phyloP scores from a whole-genome alignment of 2,797 vertebrate species.

The Limnodromus scolopaceus region DNA sequence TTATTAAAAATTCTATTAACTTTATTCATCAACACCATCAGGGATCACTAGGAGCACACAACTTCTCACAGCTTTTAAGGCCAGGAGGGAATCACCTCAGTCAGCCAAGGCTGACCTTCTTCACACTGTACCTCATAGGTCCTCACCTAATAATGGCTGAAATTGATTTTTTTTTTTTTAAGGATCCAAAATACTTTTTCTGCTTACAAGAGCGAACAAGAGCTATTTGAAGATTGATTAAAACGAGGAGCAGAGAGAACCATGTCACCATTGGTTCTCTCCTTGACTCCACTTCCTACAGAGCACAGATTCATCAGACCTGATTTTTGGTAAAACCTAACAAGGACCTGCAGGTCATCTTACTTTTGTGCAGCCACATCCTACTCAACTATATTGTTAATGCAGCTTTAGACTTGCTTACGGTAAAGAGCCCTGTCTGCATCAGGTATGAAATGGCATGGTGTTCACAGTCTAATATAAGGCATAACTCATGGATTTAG shows the following conservation, averaged over 20 bases:
- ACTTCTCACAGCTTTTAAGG: not conserved
- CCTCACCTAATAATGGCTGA: not conserved
- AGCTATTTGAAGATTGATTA: not conserved
- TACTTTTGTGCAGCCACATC: not conserved
- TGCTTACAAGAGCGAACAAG: not conserved
- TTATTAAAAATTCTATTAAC: constrained; percentile 42
- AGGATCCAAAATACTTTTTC: not conserved
- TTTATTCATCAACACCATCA: not conserved
- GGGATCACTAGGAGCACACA: not conserved
- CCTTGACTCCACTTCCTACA: not conserved
- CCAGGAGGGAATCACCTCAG: not conserved
- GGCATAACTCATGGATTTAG: not conserved
- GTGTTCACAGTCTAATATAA: not conserved
- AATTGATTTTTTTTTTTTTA: not conserved
- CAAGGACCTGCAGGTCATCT: not conserved
- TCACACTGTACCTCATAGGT: not conserved
- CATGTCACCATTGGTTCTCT: not conserved
- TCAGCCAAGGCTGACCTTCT: not conserved
- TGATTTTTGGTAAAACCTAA: not conserved
- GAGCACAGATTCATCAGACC: not conserved
- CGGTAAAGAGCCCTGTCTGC: not conserved
- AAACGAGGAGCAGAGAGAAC: not conserved
- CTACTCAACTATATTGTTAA: not conserved
- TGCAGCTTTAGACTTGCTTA: not conserved
- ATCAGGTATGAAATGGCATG: not conserved